Conservation (phyloP, 2,113 vertebrate genomes). For the Silurus meridionalis region DNA sequence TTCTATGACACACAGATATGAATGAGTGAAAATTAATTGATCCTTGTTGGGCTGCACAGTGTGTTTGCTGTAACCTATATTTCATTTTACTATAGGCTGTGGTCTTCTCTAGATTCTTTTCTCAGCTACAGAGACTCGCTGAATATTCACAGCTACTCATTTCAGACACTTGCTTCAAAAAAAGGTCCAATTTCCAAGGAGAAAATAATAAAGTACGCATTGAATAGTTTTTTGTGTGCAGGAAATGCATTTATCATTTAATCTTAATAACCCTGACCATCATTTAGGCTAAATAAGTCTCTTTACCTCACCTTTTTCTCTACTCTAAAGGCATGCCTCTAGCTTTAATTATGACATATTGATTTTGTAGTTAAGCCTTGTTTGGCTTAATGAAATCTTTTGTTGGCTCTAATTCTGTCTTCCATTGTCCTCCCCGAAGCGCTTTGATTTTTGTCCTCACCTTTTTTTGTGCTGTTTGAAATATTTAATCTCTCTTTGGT, state of each 20-base stretch:
- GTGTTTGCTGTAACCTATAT: not conserved
- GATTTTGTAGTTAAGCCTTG: conserved; percentile 88
- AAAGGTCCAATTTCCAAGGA: conserved; percentile 64
- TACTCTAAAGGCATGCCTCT: conserved; percentile 67
- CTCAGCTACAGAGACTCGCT: not conserved
- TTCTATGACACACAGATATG: conserved; percentile 6
- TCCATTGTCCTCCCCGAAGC: conserved; percentile 75
- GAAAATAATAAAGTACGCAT: conserved; percentile 57
- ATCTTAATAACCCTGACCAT: conserved; percentile 81
- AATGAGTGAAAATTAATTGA: conserved; percentile 16
- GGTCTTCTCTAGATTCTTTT: conserved; percentile 12
- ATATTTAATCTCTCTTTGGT: conserved; percentile 62
- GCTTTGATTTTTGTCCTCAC: conserved; percentile 64
- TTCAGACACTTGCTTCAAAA: conserved; percentile 61
- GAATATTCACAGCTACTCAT: conserved; percentile 48
- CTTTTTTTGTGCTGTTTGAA: conserved; percentile 66
- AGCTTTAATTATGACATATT: conserved; percentile 88
- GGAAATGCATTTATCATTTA: conserved; percentile 71
- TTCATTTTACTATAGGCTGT: not conserved
- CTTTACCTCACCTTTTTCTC: conserved; percentile 59
- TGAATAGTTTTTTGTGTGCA: conserved; percentile 58
- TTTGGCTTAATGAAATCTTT: conserved; percentile 94
- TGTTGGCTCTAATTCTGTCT: conserved; percentile 82
- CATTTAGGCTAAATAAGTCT: conserved; percentile 78
- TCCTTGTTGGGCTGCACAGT: not conserved